Conservation (phyloP, 2,888 invertebrate genomes). For the Camptogramma bilineatum region DNA sequence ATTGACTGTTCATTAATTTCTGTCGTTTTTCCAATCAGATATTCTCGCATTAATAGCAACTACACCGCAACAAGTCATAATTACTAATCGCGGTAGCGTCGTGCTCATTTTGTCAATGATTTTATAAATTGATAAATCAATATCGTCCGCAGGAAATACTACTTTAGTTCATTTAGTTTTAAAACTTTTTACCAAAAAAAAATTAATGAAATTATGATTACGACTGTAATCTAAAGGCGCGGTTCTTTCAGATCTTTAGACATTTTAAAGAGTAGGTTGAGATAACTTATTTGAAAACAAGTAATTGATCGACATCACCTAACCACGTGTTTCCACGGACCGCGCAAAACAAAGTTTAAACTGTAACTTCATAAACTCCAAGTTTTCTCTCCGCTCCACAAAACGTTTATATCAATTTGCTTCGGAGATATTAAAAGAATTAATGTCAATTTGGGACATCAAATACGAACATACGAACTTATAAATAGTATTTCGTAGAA, state of each 20-base stretch:
- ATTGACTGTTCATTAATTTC: background rate
- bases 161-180: too few species aligned
- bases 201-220: too few species aligned
- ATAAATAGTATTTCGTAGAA: background rate
- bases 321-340: slow-evolving; percentile 30
- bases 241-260: too few species aligned
- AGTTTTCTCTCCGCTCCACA: slow-evolving; percentile 58
- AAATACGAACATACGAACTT: background rate
- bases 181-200: too few species aligned
- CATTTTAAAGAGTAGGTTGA: background rate
- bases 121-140: background rate
- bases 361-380: slow-evolving; percentile 61
- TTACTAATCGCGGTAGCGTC: background rate
- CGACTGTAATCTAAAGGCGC: too few species aligned
- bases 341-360: slow-evolving; percentile 53
- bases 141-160: too few species aligned
- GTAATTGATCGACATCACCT: slow-evolving; percentile 32
- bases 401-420: slow-evolving; percentile 68
- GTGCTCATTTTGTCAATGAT: background rate
- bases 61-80: background rate
- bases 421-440: slow-evolving; percentile 66
- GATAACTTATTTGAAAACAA: slow-evolving; percentile 9
- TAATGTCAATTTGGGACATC: slow-evolving; percentile 7
- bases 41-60: background rate
- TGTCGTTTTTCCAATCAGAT: background rate